A percentile compares a stretch with the other conserved stretches of the same genome.
Evolutionary conservation across 2,113 vertebrate species (phyloP).

Genomic region (Ptychochromis oligacanthus): DNA sequence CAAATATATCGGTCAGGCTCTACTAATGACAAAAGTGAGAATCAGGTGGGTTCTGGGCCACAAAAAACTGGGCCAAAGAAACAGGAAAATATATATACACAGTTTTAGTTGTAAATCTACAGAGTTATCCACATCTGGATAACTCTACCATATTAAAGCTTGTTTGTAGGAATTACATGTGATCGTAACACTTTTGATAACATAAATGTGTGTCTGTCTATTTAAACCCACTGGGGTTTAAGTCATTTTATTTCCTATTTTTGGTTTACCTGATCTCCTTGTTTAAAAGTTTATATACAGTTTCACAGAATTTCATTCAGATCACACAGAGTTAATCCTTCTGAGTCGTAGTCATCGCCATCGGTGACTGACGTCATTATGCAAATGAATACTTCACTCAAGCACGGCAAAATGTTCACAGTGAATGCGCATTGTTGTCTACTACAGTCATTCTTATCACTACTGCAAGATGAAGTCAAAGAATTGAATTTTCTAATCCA

Average conservation of each 20-base stretch:
- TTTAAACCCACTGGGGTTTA: too few relatives aligned
- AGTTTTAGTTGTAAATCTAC: too few relatives aligned
- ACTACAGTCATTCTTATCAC: neutral
- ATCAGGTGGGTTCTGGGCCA: too few relatives aligned
- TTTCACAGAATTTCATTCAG: neutral
- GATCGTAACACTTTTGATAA: neutral
- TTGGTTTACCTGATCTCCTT: too few relatives aligned
- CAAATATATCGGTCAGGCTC: too few relatives aligned
- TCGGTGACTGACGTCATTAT: neutral
- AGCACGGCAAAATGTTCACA: neutral
- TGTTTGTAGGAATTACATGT: neutral
- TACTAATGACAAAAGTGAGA: too few relatives aligned
- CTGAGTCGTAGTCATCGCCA: neutral
- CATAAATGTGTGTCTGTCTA: too few relatives aligned
- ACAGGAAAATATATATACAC: too few relatives aligned
- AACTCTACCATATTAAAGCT: too few relatives aligned
- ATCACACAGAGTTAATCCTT: neutral
- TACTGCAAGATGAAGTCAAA: neutral
- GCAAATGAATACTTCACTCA: neutral
- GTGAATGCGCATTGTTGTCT: neutral
- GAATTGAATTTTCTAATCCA: neutral
- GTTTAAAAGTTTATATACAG: neutral
- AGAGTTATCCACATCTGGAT: too few relatives aligned
- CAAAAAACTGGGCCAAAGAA: too few relatives aligned
- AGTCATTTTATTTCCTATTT: too few relatives aligned